A percentile compares a stretch with the other conserved stretches of the same genome.
Conservation (phyloP, 2,888 invertebrate species). For the Ophraella communa region DNA sequence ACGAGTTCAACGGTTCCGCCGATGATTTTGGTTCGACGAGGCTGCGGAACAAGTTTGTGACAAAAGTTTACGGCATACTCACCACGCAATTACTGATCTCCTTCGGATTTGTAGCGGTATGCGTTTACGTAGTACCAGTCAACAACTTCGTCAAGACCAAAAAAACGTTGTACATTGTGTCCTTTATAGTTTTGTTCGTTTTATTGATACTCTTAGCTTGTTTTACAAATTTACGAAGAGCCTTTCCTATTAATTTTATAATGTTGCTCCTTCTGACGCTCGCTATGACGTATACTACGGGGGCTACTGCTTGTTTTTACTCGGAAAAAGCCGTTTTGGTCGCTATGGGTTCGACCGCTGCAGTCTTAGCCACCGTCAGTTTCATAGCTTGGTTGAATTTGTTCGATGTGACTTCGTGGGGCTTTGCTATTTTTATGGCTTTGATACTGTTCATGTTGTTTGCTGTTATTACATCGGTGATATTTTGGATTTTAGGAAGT, state of each 20-base stretch:
- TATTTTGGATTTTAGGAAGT: conserved; percentile 31
- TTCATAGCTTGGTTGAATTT: conserved; percentile 59
- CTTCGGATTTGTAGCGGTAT: background rate
- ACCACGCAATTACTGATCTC: background rate
- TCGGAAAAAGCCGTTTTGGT: conserved; percentile 61
- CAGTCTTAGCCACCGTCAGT: conserved; percentile 61
- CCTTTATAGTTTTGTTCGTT: conserved; percentile 15
- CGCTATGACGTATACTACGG: conserved; percentile 62
- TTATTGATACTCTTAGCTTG: conserved; percentile 41
- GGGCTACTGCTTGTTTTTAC: conserved; percentile 60
- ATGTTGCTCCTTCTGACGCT: conserved; percentile 53
- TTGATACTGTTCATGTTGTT: conserved; percentile 38
- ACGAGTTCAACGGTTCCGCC: background rate
- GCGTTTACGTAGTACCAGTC: background rate
- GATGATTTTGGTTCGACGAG: background rate
- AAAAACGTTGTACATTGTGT: background rate
- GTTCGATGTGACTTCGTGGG: conserved; percentile 64
- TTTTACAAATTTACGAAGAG: conserved; percentile 38
- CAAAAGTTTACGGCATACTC: background rate
- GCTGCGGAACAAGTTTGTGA: background rate
- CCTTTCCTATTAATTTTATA: conserved; percentile 48
- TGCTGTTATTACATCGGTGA: conserved; percentile 36
- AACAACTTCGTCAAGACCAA: background rate
- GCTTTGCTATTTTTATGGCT: conserved; percentile 59
- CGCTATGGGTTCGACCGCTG: conserved; percentile 60